Percentiles rank a stretch among this genome's conserved stretches.
These are phyloP conservation scores for Mormyrops boulengeri DNA, from an alignment of 2,797 vertebrate genomes.

Conservation along the genomic window DNA sequence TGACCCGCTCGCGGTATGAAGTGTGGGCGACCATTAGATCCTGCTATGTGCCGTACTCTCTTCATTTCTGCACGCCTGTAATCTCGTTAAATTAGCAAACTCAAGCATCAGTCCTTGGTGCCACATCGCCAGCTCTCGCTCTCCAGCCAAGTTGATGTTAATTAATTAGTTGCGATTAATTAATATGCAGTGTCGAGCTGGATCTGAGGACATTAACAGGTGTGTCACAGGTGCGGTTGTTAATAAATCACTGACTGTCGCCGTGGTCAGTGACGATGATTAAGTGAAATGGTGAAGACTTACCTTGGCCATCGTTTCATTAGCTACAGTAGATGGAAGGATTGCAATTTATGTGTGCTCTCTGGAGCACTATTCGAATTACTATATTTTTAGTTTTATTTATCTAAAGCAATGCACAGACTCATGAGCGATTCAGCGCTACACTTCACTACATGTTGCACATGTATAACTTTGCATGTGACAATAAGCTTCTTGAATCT, in stretches of 20 bases:
- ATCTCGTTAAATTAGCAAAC: slow-evolving; percentile 6
- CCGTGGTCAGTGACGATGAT: background rate
- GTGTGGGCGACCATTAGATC: background rate
- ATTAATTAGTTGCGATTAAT: slow-evolving; percentile 1
- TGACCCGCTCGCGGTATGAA: background rate
- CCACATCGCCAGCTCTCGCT: background rate
- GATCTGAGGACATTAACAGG: background rate
- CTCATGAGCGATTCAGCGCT: background rate
- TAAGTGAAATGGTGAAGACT: background rate
- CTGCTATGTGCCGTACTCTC: background rate
- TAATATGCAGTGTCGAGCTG: background rate
- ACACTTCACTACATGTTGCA: background rate
- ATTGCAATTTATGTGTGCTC: background rate
- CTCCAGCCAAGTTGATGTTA: background rate
- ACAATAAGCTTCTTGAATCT: background rate
- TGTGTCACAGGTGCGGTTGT: background rate
- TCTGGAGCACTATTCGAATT: background rate
- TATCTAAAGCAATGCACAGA: background rate
- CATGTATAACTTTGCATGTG: background rate
- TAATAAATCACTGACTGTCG: background rate
- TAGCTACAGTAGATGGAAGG: background rate
- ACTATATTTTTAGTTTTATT: background rate
- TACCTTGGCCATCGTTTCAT: background rate
- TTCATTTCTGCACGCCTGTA: background rate
- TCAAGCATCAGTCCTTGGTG: background rate